Evolutionary conservation across 2,888 invertebrate genomes (phyloP).

Genomic region (Rhimphoctona megacephalus): DNA sequence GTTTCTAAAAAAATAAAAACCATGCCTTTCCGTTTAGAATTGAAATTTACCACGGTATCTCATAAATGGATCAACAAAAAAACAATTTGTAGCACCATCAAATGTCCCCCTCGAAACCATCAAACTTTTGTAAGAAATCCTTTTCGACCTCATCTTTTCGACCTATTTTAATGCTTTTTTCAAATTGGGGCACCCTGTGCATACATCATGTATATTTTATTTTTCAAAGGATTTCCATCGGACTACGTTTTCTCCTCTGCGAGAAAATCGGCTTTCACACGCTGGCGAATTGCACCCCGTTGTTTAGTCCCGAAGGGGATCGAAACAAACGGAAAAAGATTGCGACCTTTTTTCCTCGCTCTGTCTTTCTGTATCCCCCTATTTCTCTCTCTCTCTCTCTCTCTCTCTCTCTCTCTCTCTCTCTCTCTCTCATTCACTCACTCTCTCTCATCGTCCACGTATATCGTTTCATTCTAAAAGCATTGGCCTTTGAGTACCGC

Average conservation of each 20-base stretch:
- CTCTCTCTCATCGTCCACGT: neutral
- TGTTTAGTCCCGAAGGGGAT: constrained; percentile 33
- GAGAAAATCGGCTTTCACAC: constrained; percentile 70
- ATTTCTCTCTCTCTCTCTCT: constrained; percentile 4
- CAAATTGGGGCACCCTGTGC: too few species aligned
- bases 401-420: neutral
- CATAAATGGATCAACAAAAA: too few species aligned
- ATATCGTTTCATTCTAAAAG: constrained; percentile 37
- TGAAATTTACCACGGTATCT: too few species aligned
- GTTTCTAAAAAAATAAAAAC: too few species aligned
- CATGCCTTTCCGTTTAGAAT: too few species aligned
- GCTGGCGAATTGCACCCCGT: constrained; percentile 52
- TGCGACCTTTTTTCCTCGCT: constrained; percentile 43
- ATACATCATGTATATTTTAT: neutral
- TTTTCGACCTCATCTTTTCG: too few species aligned
- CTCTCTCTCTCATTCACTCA: neutral
- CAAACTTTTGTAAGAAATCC: too few species aligned
- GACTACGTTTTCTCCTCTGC: constrained; percentile 33
- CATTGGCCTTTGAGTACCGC: constrained; percentile 56
- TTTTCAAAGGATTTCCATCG: constrained; percentile 24
- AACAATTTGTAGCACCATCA: too few species aligned
- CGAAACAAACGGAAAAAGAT: constrained; percentile 59
- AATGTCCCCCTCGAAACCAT: too few species aligned
- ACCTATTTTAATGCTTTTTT: too few species aligned
- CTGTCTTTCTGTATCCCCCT: neutral